Percentiles rank a stretch among this genome's conserved stretches.
Evolutionary conservation across 2,888 invertebrate genomes (phyloP).

Genomic region (Agrotis clavis): DNA sequence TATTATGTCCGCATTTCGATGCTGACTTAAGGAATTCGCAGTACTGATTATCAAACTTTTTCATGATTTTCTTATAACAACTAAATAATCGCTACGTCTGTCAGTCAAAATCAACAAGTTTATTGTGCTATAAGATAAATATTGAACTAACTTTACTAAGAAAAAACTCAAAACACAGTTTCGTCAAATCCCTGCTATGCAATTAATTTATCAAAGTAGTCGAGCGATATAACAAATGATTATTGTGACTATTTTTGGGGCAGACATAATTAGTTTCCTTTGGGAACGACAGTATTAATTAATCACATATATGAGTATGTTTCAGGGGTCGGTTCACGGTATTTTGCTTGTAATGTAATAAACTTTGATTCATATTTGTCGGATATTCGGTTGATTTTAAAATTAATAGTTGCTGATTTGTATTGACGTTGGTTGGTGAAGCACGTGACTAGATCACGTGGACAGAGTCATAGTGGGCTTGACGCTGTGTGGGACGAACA

Average conservation of each 20-base stretch:
- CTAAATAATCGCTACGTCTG: too few relatives aligned
- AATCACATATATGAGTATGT: constrained; percentile 27
- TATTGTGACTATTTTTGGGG: constrained; percentile 10
- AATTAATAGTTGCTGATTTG: too few relatives aligned
- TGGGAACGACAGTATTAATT: constrained; percentile 43
- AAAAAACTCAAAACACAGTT: neutral
- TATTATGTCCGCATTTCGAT: too few relatives aligned
- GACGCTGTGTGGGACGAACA: too few relatives aligned
- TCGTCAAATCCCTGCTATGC: neutral
- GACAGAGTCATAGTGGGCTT: too few relatives aligned
- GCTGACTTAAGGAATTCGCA: too few relatives aligned
- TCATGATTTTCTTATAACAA: too few relatives aligned
- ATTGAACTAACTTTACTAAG: neutral
- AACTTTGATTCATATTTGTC: constrained; percentile 30
- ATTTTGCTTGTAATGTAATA: constrained; percentile 15
- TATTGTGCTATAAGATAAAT: neutral
- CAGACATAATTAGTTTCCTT: constrained; percentile 29
- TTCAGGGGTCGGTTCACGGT: neutral
- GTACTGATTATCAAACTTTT: too few relatives aligned
- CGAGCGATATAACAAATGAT: constrained; percentile 25
- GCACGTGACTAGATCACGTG: too few relatives aligned
- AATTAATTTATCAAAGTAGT: constrained; percentile 22
- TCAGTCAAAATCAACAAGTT: too few relatives aligned
- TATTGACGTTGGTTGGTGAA: too few relatives aligned
- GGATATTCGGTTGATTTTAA: too few relatives aligned